Evolutionary conservation across 2,113 vertebrate species (phyloP).

Genomic region (Cyphomyrus plagiostoma): DNA sequence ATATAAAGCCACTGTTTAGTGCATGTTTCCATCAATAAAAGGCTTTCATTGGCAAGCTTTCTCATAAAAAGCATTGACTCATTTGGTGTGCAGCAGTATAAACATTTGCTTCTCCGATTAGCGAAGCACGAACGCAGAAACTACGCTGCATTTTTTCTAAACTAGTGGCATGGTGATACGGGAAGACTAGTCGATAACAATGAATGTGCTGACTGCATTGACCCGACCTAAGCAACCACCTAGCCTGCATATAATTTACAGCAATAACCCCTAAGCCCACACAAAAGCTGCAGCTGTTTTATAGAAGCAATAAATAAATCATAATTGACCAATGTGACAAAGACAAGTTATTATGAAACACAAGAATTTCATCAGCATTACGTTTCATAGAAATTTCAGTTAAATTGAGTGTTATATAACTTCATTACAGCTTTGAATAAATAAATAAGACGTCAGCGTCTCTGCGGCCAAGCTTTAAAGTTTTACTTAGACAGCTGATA

Average conservation of each 20-base stretch:
- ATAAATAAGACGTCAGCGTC: background rate
- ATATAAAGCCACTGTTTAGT: constrained; percentile 18
- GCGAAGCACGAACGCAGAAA: background rate
- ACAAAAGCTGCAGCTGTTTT: background rate
- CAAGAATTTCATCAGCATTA: background rate
- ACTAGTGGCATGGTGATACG: background rate
- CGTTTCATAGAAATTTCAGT: background rate
- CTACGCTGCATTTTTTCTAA: background rate
- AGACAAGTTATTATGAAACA: background rate
- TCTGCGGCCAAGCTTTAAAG: background rate
- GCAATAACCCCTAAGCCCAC: background rate
- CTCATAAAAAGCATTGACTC: constrained; percentile 5
- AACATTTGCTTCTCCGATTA: background rate
- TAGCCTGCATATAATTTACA: background rate
- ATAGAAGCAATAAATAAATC: background rate
- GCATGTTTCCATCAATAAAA: constrained; percentile 23
- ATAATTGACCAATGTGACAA: background rate
- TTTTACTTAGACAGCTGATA: background rate
- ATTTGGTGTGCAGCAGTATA: background rate
- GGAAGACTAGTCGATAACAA: background rate
- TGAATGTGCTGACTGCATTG: background rate
- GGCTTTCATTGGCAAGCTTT: background rate
- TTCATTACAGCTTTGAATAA: constrained; percentile 4
- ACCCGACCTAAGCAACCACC: background rate
- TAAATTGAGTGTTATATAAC: background rate